Conservation (phyloP, 1,140 invertebrate species). For the Acromyrmex charruanus region DNA sequence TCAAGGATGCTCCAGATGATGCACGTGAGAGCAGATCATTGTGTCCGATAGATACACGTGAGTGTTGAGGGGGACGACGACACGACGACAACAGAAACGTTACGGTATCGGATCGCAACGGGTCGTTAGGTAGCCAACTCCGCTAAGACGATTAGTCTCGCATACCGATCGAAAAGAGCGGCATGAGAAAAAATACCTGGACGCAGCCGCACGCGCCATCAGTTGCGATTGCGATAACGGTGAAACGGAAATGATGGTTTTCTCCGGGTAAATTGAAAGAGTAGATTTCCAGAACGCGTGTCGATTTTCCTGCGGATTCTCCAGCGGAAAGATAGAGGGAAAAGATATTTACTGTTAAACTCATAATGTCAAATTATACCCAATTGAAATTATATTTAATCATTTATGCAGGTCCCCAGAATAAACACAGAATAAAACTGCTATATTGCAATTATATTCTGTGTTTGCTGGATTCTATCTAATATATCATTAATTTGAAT, state of each 20-base stretch:
- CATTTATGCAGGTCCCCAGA: too few species aligned
- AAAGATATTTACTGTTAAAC: not conserved
- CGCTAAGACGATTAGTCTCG: constrained; percentile 31
- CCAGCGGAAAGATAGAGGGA: not conserved
- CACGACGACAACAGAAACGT: constrained; percentile 12
- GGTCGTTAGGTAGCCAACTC: constrained; percentile 19
- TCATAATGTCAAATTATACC: too few species aligned
- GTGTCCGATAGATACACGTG: not conserved
- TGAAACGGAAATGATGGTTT: constrained; percentile 44
- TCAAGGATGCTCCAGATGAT: not conserved
- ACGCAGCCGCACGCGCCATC: not conserved
- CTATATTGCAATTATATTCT: too few species aligned
- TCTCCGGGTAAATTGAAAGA: constrained; percentile 24
- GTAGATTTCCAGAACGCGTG: constrained; percentile 4
- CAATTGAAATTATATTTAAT: too few species aligned
- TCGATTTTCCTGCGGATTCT: not conserved
- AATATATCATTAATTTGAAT: too few species aligned
- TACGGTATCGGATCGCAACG: constrained; percentile 40
- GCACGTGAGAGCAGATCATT: not conserved
- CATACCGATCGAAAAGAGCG: constrained; percentile 35
- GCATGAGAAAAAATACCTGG: not conserved
- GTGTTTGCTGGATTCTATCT: too few species aligned
- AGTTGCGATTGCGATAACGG: constrained; percentile 39
- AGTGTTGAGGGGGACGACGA: not conserved
- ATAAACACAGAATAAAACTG: too few species aligned